These are phyloP conservation scores for Apamea anceps DNA, from an alignment of 2,888 invertebrate species.

Conservation along the genomic window DNA sequence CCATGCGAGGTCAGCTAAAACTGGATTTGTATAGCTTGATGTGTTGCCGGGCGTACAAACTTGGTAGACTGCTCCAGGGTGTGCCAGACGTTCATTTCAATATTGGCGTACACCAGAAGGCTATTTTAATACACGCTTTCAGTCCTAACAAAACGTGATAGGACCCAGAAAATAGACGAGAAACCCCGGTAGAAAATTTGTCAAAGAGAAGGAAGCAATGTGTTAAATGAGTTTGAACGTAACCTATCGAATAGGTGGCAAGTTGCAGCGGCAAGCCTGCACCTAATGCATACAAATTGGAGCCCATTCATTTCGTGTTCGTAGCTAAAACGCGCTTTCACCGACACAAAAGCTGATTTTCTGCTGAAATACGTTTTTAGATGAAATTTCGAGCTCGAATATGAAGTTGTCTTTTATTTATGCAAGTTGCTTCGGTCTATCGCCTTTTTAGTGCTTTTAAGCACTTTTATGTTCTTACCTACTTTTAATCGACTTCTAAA, in stretches of 20 bases:
- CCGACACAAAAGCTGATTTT: constrained; percentile 35
- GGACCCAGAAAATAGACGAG: background rate
- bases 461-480: background rate
- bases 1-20: too few relatives aligned
- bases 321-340: constrained; percentile 25
- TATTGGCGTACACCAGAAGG: background rate
- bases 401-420: constrained; percentile 6
- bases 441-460: constrained; percentile 12
- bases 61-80: background rate
- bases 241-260: constrained; percentile 27
- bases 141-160: background rate
- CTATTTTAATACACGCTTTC: background rate
- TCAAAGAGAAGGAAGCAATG: constrained; percentile 1
- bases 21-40: too few relatives aligned
- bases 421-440: background rate
- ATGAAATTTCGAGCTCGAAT: constrained; percentile 12
- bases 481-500: too few relatives aligned
- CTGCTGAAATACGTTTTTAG: constrained; percentile 34
- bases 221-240: constrained; percentile 41
- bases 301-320: constrained; percentile 49
- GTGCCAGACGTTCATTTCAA: background rate
- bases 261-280: constrained; percentile 25
- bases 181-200: constrained; percentile 1
- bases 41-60: too few relatives aligned
- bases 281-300: constrained; percentile 59